Evolutionary conservation across 2,888 invertebrate genomes (phyloP).

Genomic region (Temnothorax unifasciatus): DNA sequence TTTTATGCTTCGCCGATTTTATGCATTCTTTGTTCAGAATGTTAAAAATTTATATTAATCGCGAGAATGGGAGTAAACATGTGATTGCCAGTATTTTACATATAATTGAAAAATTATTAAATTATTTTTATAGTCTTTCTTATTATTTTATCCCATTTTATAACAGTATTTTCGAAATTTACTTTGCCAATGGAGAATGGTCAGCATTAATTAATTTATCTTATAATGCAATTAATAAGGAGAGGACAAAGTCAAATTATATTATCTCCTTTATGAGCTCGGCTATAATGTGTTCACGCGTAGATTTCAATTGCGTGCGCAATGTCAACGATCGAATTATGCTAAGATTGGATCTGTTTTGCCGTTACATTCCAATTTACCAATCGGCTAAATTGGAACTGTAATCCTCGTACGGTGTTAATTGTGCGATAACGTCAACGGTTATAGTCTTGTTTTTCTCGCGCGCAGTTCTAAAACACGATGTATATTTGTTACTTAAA

Average conservation of each 20-base stretch:
- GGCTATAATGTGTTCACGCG: slow-evolving; percentile 8
- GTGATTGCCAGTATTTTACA: neutral
- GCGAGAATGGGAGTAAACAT: neutral
- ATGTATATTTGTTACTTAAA: slow-evolving; percentile 14
- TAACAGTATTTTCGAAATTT: neutral
- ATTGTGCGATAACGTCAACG: slow-evolving; percentile 35
- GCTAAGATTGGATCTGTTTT: slow-evolving; percentile 28
- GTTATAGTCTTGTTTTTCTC: slow-evolving; percentile 25
- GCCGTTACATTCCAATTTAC: neutral
- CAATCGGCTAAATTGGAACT: slow-evolving; percentile 16
- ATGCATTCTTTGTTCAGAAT: neutral
- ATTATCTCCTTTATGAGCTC: slow-evolving; percentile 26
- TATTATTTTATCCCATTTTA: neutral
- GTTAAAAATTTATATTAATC: neutral
- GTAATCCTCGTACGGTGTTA: neutral
- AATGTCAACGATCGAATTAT: slow-evolving; percentile 52
- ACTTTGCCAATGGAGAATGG: neutral
- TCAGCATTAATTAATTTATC: slow-evolving; percentile 21
- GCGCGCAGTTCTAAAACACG: neutral
- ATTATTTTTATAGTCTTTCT: neutral
- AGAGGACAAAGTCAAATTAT: slow-evolving; percentile 22
- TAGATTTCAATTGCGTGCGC: slow-evolving; percentile 6
- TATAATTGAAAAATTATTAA: neutral
- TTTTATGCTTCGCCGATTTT: neutral
- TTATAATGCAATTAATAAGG: slow-evolving; percentile 38